Conservation (phyloP, 1,140 invertebrate species). For the Hyposmocoma kahamanoa region DNA sequence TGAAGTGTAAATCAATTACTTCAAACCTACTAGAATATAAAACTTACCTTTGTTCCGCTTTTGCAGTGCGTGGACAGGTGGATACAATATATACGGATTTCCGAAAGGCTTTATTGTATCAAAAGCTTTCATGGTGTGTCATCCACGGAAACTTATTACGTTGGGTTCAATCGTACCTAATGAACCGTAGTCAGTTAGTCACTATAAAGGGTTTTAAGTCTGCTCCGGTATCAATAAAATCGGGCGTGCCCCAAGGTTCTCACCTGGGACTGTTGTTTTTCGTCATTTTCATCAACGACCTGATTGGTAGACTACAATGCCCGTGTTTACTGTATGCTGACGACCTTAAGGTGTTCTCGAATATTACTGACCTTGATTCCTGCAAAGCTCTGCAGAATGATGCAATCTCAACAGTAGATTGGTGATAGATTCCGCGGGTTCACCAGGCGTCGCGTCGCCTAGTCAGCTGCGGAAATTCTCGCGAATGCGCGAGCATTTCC, state of each 20-base stretch:
- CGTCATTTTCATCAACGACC: background rate
- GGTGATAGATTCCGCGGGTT: too few relatives aligned
- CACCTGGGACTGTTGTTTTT: background rate
- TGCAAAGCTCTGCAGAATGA: too few relatives aligned
- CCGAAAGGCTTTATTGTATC: background rate
- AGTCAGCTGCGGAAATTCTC: too few relatives aligned
- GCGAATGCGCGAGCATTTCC: too few relatives aligned
- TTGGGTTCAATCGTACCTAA: background rate
- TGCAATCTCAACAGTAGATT: too few relatives aligned
- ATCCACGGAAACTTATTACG: background rate
- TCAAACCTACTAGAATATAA: constrained; percentile 6
- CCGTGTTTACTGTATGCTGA: background rate
- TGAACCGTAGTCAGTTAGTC: background rate
- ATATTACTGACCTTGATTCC: too few relatives aligned
- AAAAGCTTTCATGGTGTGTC: background rate
- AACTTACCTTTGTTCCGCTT: constrained; percentile 1
- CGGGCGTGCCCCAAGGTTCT: background rate
- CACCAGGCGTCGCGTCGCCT: too few relatives aligned
- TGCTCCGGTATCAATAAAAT: background rate
- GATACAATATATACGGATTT: constrained; percentile 9
- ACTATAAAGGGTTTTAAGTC: background rate
- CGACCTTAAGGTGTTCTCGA: background rate
- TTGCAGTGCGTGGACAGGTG: background rate
- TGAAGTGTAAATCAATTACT: background rate
- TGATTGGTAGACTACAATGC: background rate